Percentiles rank a stretch among this genome's conserved stretches.
These are phyloP conservation scores for Tachina lurida DNA, from an alignment of 2,888 invertebrate species.

Conservation along the genomic window DNA sequence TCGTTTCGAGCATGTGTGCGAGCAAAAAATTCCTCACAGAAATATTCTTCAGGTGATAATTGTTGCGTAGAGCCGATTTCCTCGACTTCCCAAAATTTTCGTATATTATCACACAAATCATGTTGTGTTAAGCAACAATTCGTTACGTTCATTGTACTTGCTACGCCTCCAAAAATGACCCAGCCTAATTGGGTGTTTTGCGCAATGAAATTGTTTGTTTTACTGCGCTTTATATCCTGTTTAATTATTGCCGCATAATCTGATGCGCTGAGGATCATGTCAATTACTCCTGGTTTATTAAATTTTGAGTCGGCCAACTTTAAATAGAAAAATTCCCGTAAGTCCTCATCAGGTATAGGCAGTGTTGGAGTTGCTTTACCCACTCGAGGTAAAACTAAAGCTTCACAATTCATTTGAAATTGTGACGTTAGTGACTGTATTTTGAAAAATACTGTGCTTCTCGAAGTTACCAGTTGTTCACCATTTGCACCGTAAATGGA, in stretches of 20 bases:
- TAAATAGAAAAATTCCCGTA: too few species aligned
- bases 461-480: not conserved
- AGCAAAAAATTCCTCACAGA: too few species aligned
- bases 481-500: not conserved
- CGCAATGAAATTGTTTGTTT: too few species aligned
- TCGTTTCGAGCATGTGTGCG: too few species aligned
- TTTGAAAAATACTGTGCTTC: not conserved
- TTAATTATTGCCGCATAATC: too few species aligned
- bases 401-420: too few species aligned
- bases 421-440: too few species aligned
- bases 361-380: constrained; percentile 5
- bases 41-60: not conserved
- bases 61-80: not conserved
- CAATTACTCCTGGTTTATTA: not conserved
- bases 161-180: too few species aligned
- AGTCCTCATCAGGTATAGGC: not conserved
- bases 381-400: constrained; percentile 6
- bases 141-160: not conserved
- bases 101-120: constrained; percentile 45
- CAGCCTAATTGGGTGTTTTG: too few species aligned
- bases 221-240: too few species aligned
- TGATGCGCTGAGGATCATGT: too few species aligned
- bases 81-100: constrained; percentile 50
- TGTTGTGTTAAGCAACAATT: not conserved
- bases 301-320: too few species aligned